Evolutionary conservation across 64 coral and sea anemone genomes (phyloP).

Genomic region (Stichodactyla mertensii): DNA sequence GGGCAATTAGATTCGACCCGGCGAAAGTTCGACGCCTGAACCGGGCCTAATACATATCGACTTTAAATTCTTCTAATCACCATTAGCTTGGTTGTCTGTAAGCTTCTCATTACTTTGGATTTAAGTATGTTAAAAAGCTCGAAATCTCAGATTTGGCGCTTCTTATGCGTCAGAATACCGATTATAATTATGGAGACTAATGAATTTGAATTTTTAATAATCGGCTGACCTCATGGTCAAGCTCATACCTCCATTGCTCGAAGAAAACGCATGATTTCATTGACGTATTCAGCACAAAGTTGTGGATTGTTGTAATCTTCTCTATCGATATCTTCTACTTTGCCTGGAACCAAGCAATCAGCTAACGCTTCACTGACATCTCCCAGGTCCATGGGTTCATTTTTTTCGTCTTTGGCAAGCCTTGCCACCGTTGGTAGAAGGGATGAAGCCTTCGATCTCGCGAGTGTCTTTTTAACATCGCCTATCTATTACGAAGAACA

Average conservation of each 20-base stretch:
- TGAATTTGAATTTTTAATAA: background rate
- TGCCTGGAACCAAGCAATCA: slow-evolving; percentile 32
- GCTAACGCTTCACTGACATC: slow-evolving; percentile 61
- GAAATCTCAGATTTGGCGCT: no score
- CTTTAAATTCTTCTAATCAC: no score
- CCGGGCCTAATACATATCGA: no score
- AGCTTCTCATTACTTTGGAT: no score
- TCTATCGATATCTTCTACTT: slow-evolving; percentile 79
- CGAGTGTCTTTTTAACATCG: slow-evolving; percentile 19
- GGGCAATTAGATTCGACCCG: no score
- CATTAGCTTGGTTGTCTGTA: no score
- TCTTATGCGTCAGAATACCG: no score
- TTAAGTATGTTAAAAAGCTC: no score
- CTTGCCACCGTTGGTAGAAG: background rate
- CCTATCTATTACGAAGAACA: background rate
- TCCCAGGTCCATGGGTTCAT: slow-evolving; percentile 69
- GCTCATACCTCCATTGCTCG: slow-evolving; percentile 70
- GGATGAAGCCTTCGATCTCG: slow-evolving; percentile 32
- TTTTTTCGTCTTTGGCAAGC: background rate
- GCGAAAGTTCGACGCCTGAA: no score
- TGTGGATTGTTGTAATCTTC: slow-evolving; percentile 86
- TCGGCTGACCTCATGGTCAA: background rate
- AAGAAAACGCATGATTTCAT: slow-evolving; percentile 83
- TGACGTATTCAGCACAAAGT: slow-evolving; percentile 90
- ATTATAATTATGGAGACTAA: background rate